A percentile compares a stretch with the other conserved stretches of the same genome.
These are phyloP conservation scores for Leptonema lineaticorne DNA, from an alignment of 1,140 invertebrate genomes.

Conservation along the genomic window DNA sequence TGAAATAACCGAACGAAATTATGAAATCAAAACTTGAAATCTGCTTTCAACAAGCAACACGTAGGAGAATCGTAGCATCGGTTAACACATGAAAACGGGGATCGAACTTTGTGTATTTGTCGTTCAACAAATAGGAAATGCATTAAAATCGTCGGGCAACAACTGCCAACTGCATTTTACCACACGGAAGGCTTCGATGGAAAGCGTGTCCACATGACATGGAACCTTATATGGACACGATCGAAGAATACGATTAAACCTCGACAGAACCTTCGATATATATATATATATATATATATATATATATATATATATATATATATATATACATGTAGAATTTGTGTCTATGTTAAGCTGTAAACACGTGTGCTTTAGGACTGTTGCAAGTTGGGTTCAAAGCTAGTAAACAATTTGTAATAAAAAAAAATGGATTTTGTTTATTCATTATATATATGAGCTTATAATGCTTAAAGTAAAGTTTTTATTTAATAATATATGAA, in stretches of 20 bases:
- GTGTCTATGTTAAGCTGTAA: not conserved
- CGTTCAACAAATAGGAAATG: slow-evolving; percentile 1
- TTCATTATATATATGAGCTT: too few relatives aligned
- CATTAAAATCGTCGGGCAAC: not conserved
- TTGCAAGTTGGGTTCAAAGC: not conserved
- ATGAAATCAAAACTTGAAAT: too few relatives aligned
- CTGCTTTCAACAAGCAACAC: too few relatives aligned
- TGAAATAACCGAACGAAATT: too few relatives aligned
- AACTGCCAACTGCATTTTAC: too few relatives aligned
- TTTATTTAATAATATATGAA: too few relatives aligned
- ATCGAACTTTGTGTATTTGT: not conserved
- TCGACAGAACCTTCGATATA: too few relatives aligned
- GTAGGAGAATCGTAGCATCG: slow-evolving; percentile 4
- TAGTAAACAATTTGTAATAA: too few relatives aligned
- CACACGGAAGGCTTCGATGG: slow-evolving; percentile 6
- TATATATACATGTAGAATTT: not conserved
- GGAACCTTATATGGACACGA: not conserved
- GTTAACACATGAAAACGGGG: not conserved
- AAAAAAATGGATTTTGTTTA: too few relatives aligned
- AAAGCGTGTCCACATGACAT: not conserved
- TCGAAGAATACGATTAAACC: not conserved
- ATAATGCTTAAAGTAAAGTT: too few relatives aligned
- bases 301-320: not conserved
- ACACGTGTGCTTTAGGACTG: not conserved
- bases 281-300: not conserved